These are phyloP conservation scores for Redunca redunca DNA, from an alignment of 2,113 vertebrate species.

Conservation along the genomic window DNA sequence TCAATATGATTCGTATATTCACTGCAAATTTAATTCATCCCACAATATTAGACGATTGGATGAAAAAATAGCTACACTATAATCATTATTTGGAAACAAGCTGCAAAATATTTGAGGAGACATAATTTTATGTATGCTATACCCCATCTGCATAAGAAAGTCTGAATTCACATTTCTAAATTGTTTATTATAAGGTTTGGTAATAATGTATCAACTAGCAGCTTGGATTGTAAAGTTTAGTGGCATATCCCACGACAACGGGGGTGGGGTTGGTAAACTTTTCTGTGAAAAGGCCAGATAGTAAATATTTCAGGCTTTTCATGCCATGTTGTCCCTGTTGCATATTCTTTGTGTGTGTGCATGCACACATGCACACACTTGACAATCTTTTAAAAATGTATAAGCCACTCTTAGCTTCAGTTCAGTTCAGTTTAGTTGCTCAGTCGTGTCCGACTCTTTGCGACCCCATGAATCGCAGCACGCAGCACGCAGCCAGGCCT, in stretches of 20 bases:
- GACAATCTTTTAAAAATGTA: neutral
- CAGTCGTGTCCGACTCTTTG: no score
- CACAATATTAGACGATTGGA: neutral
- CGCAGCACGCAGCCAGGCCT: no score
- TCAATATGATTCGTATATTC: neutral
- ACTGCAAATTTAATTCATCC: neutral
- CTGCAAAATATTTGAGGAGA: neutral
- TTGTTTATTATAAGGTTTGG: neutral
- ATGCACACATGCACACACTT: accelerated
- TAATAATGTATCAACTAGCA: neutral
- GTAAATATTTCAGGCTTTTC: neutral
- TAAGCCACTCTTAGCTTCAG: neutral
- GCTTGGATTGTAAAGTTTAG: neutral
- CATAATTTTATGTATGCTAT: neutral
- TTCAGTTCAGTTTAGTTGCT: no score
- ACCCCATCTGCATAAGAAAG: neutral
- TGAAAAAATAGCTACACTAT: neutral
- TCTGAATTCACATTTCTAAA: neutral
- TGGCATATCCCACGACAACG: neutral
- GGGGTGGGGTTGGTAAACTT: neutral
- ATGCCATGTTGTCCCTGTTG: neutral
- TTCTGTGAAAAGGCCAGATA: neutral
- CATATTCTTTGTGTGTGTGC: neutral
- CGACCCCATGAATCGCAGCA: no score
- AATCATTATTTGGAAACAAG: neutral